phyloP scores from a whole-genome alignment of 2,888 invertebrate genomes.

The Drosophila monieri region DNA sequence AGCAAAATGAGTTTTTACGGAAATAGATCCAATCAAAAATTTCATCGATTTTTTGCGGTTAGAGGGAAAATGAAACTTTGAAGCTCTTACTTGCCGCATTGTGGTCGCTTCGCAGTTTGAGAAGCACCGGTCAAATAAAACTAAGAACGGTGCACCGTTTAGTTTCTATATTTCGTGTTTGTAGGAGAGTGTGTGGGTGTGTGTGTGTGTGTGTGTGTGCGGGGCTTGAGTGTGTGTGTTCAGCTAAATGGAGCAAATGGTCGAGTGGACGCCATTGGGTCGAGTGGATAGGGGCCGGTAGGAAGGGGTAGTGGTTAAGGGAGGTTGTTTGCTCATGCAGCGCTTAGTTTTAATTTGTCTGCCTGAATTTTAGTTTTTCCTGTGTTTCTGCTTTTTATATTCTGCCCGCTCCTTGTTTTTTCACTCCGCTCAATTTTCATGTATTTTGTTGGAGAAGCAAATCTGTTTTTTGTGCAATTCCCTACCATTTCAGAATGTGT shows the following conservation, averaged over 20 bases:
- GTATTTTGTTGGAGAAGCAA: slow-evolving; percentile 42
- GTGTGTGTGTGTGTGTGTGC: slow-evolving; percentile 9
- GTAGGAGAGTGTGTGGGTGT: not conserved
- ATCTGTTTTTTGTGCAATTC: slow-evolving; percentile 57
- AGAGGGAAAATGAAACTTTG: slow-evolving; percentile 27
- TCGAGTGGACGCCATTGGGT: slow-evolving; percentile 73
- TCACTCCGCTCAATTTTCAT: slow-evolving; percentile 29
- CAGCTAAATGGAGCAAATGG: slow-evolving; percentile 75
- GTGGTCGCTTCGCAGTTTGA: slow-evolving; percentile 63
- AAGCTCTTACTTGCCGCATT: slow-evolving; percentile 38
- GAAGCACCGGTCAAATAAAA: slow-evolving; percentile 54
- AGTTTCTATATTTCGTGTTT: slow-evolving; percentile 16
- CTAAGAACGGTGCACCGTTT: slow-evolving; percentile 43
- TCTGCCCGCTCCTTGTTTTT: slow-evolving; percentile 2
- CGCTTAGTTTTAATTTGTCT: slow-evolving; percentile 79
- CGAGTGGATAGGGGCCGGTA: slow-evolving; percentile 46
- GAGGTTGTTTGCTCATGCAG: slow-evolving; percentile 65
- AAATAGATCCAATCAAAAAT: slow-evolving; percentile 39
- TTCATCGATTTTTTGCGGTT: slow-evolving; percentile 36
- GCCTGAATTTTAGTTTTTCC: slow-evolving; percentile 63
- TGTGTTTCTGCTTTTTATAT: slow-evolving; percentile 58
- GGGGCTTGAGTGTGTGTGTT: slow-evolving; percentile 37
- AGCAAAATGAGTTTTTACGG: slow-evolving; percentile 22
- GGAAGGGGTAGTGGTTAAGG: slow-evolving; percentile 1
- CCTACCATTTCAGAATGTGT: slow-evolving; percentile 19